phyloP scores from a whole-genome alignment of 1,140 invertebrate species.

The Drosophila azteca region DNA sequence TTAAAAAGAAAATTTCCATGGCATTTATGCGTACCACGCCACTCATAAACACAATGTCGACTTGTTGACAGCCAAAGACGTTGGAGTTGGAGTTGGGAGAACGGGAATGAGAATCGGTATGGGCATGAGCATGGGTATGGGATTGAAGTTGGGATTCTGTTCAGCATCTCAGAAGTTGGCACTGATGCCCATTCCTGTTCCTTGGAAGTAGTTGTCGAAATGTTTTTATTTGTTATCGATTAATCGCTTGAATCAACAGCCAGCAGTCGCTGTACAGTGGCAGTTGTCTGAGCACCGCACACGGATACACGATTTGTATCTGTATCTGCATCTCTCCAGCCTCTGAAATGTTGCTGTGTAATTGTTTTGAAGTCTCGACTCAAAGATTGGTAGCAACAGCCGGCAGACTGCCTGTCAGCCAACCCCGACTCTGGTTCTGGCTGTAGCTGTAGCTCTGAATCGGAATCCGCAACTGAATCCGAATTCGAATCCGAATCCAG shows the following conservation, averaged over 20 bases:
- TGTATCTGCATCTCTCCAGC: constrained; percentile 12
- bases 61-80: constrained; percentile 68
- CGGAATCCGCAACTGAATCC: constrained; percentile 15
- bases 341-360: constrained; percentile 78
- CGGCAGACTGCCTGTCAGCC: constrained; percentile 72
- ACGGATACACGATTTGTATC: constrained; percentile 20
- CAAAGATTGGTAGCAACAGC: constrained; percentile 75
- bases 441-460: not conserved
- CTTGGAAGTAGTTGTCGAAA: constrained; percentile 80
- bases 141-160: constrained; percentile 10
- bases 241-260: constrained; percentile 80
- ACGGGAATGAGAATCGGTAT: not conserved
- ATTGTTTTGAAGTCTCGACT: constrained; percentile 80
- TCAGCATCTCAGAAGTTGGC: too few species aligned
- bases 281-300: constrained; percentile 42
- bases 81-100: constrained; percentile 12
- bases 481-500: too few species aligned
- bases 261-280: constrained; percentile 47
- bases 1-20: constrained; percentile 83
- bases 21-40: constrained; percentile 79
- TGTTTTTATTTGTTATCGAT: constrained; percentile 83
- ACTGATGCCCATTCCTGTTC: constrained; percentile 29
- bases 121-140: not conserved
- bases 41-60: constrained; percentile 80
- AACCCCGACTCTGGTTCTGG: constrained; percentile 16